Base-by-base conservation (phyloP, 2,888 invertebrate species). In the Drosophila pseudotalamancana region DNA sequence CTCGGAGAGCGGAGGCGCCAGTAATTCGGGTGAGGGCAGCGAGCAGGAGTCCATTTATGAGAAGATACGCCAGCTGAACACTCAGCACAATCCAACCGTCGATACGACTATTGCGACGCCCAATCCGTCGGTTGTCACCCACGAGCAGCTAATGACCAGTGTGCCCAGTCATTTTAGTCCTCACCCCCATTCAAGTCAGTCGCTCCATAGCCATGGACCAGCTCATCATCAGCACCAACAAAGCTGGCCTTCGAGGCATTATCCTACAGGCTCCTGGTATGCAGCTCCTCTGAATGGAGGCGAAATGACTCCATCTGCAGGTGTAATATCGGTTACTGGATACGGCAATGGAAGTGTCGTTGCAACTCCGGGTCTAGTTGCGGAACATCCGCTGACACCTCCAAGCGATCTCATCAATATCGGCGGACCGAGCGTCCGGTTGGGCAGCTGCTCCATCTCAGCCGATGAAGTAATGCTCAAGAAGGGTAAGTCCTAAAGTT, bases 261-360 rank as follows among this genome's bases (percentile, higher is more conserved):
- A 90, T 29, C 78, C 91, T 0, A 67, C 89, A 0, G 74, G 71
- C 3, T 80, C 91, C 3, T 91, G 91, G 91, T 91, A 91, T 65
- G 73, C 91, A 18, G 79, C 90, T 18, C 89, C 91, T 3, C 23
- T 90, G 4, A 88, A 83, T 48, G 74, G 84, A n/a, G 68, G 61
- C 21, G 79, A 85, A 3, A 46, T 73, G 11, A 23, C 70, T 6
- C 4, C 50, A 9, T 42, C 59, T 27, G 8, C 61, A 0, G 53
- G 42, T 4, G 32, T 60, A 6, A 27, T 62, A 6, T 55, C 65
- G 3, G 29, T 48, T 1, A 3, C 54, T 9, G 49, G 53, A 9
- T 74, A 63, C 29, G 48, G 46, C 0, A 55, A 27, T 11, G 27
- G 54, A 2, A 31, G 16, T 4, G 5, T 27, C 6, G 14, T 21